Base-by-base conservation (phyloP, 2,888 invertebrate genomes). In the Torymus texanus region DNA sequence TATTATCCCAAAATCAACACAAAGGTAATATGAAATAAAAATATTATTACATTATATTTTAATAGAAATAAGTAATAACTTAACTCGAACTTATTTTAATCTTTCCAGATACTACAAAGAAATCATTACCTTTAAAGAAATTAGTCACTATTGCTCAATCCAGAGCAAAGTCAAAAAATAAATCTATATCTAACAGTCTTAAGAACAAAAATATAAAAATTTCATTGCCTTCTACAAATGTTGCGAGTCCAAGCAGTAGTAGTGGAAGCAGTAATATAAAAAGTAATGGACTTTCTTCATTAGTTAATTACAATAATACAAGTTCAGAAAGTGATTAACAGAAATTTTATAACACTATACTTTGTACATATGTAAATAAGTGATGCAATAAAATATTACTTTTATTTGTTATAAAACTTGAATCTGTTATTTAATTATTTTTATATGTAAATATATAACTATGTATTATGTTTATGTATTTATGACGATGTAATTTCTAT, bases 1-100 rank as follows among this genome's bases (percentile, higher is more conserved):
- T 97, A 4, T 92, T 97, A 82, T 92, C 94, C 76, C 90, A 95
- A 3, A 93, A 93, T 86, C 94, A 95, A 0, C 90, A 92, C 14
- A 92, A 91, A 87, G 93, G 93, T 90, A 92, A 55, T 8, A 41
- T 41, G 10, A 41, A 41, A 41, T 41, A 41, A 41, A 5, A 41
- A 41, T 41, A 8, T 41, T 41, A 41, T 29, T 29, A 29, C 3
- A 5, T 29, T 41, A 8, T 41, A 29, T 41, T 41, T 41, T 41
- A 41, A 41, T 8, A 8, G 10, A 8, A 41, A 8, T 41, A 41
- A 41, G 10, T 41, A 41, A 41, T 41, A 8, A 41, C 10, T 41
- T 41, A 41, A 41, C 41, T 8, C 5, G 8, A 56, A 16, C 16
- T 75, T 67, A 58, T 55, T 51, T 70, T 61, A 8, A 71, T 41